phyloP scores from a whole-genome alignment of 2,797 vertebrate species.

The Acipenser ruthenus region DNA sequence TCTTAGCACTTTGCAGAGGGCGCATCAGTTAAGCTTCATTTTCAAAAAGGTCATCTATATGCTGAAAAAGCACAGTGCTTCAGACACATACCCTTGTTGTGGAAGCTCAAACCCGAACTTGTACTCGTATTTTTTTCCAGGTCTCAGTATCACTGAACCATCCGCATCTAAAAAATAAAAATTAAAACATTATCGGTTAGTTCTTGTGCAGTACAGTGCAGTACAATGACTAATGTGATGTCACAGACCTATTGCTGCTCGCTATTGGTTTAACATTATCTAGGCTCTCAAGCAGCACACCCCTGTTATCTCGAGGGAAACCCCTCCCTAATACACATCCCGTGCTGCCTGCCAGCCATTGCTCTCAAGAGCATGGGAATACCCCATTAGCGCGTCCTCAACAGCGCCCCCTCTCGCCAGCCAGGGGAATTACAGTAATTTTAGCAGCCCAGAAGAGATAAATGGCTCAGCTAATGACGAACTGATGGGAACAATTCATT shows the following conservation, averaged over 20 bases:
- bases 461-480: no score
- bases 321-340: neutral
- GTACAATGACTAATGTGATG: neutral
- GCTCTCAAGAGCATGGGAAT: neutral
- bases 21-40: neutral
- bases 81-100: conserved; percentile 68
- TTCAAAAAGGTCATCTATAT: fast-evolving
- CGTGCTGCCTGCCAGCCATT: neutral
- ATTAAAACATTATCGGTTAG: neutral
- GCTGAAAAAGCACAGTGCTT: neutral
- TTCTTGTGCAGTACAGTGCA: neutral
- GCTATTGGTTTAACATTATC: no score
- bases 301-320: neutral
- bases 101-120: conserved; percentile 86
- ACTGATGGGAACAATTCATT: no score
- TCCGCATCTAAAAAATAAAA: conserved; percentile 58
- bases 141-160: conserved; percentile 76
- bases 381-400: neutral
- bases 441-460: no score
- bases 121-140: conserved; percentile 83
- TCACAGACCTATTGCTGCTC: no score
- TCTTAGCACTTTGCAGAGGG: neutral
- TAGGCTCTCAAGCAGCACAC: no score
- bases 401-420: neutral
- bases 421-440: no score